Percentiles rank a stretch among this genome's conserved stretches.
Evolutionary conservation across 2,797 vertebrate genomes (phyloP).

Genomic region (Lagorchestes hirsutus): DNA sequence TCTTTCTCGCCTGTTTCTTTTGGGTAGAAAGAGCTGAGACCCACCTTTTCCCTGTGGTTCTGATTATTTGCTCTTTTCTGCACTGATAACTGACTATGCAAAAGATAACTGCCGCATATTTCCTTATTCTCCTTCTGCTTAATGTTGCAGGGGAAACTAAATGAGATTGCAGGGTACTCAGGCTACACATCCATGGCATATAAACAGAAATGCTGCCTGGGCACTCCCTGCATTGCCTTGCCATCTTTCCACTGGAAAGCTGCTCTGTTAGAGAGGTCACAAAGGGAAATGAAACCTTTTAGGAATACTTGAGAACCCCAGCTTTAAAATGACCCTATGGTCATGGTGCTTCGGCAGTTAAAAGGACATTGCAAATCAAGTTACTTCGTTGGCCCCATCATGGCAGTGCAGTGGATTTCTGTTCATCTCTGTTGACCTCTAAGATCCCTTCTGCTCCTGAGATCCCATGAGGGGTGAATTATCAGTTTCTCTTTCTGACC

Average conservation of each 20-base stretch:
- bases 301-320: not conserved
- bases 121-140: not conserved
- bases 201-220: accelerated
- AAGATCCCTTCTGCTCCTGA: not conserved
- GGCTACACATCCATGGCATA: accelerated
- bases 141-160: no score
- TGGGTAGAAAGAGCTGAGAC: not conserved
- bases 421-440: not conserved
- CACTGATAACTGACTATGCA: not conserved
- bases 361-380: not conserved
- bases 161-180: not conserved
- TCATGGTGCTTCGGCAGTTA: accelerated
- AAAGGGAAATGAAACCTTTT: not conserved
- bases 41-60: not conserved
- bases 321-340: not conserved
- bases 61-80: not conserved
- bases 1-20: not conserved
- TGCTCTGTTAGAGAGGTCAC: accelerated
- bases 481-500: not conserved
- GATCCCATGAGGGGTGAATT: not conserved
- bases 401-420: not conserved
- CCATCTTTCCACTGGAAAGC: accelerated
- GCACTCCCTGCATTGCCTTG: not conserved
- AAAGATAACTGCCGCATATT: accelerated
- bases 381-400: accelerated